Conservation (phyloP, 2,113 vertebrate genomes). For the Pterocles gutturalis region DNA sequence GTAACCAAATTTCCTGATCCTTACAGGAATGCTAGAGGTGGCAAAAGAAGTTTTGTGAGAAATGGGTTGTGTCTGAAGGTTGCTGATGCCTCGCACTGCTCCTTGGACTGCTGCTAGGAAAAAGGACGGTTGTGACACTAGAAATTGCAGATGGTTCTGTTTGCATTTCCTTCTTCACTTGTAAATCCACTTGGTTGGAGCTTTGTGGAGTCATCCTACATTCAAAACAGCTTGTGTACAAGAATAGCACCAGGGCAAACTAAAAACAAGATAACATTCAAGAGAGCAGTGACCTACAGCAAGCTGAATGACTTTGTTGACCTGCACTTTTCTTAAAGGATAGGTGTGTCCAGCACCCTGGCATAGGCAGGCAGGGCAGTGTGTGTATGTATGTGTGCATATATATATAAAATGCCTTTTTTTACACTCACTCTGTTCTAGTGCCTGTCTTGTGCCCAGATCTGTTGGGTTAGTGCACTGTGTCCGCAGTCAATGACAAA, state of each 20-base stretch:
- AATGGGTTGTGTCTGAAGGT: background rate
- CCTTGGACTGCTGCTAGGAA: background rate
- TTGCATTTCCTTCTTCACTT: background rate
- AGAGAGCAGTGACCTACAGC: background rate
- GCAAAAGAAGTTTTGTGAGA: background rate
- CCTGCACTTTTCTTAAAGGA: background rate
- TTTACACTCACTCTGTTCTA: background rate
- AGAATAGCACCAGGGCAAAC: fast-evolving
- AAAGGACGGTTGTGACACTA: background rate
- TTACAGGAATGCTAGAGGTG: background rate
- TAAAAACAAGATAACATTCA: background rate
- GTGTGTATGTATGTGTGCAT: background rate
- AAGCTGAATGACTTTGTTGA: background rate
- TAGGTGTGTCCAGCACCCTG: background rate
- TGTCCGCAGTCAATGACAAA: background rate
- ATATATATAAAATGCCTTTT: fast-evolving
- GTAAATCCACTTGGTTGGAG: fast-evolving
- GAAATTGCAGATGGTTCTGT: background rate
- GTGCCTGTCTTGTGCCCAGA: background rate
- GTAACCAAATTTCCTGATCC: background rate
- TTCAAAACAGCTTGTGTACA: background rate
- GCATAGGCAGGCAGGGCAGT: background rate
- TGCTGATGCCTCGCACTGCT: background rate
- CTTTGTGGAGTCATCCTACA: background rate
- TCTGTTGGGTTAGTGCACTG: background rate